Base-by-base conservation (phyloP, 1,140 invertebrate genomes). In the Pristionchus pacificus region DNA sequence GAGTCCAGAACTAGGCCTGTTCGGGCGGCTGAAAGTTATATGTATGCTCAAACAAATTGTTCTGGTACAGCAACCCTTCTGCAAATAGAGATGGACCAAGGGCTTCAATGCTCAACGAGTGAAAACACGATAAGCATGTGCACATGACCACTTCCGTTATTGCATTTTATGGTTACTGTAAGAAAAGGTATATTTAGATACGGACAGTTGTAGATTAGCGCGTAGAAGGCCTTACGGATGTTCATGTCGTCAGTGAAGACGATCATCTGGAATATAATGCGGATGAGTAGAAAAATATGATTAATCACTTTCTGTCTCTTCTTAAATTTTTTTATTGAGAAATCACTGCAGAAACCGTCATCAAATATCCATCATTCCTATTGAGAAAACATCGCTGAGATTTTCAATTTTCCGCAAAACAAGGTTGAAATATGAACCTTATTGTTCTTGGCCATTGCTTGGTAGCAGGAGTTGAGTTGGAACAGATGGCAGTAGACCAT, bases 201-300 rank as follows among this genome's bases (percentile, higher is more conserved):
- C 38, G 30, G 1, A 68, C 66, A 68, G 60, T 68, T 68, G 24
- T 68, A 68, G 27, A 68, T 33, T 27, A 68, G 60, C 33, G 55
- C 66, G 31, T 68, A 59, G 31, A 68, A 68, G 0, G 66, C 66
- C 25, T 68, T 68, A 24, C 66, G 0, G 10, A 68, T 58, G 29
- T 55, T 59, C 33, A 68, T 58, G 66, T 68, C 66, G 33, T 60
- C 60, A 19, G 66, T 68, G 66, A 68, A 68, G n/a, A 68, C 49
- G 49, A 68, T 60, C 31, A 68, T 49, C 38, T 49, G 38, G 6
- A 49, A 49, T 49, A 49, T n/a, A n/a, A n/a, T n/a, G n/a, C n/a
- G n/a, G n/a, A n/a, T n/a, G n/a, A n/a, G n/a, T n/a, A n/a, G n/a
- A n/a, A n/a, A n/a, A n/a, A n/a, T n/a, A n/a, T n/a, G n/a, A n/a